These are phyloP conservation scores for Diplazon laetatorius DNA, from an alignment of 2,888 invertebrate genomes.

Conservation along the genomic window DNA sequence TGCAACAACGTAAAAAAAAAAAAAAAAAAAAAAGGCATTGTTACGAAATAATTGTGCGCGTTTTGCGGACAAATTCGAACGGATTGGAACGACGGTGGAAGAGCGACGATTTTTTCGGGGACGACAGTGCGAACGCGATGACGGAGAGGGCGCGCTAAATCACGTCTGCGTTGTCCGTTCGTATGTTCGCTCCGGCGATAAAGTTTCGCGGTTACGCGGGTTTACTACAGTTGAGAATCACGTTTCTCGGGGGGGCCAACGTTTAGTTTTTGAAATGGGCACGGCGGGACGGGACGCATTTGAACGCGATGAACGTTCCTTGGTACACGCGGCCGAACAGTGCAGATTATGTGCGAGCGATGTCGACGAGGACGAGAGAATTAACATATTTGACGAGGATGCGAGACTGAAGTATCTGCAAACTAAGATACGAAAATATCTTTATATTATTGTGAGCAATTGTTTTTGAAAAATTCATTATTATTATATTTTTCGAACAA, in stretches of 20 bases:
- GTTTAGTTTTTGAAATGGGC: conserved; percentile 65
- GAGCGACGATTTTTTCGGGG: too few relatives aligned
- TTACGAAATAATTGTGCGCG: too few relatives aligned
- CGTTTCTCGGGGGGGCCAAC: conserved; percentile 9
- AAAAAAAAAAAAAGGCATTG: too few relatives aligned
- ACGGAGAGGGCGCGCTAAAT: background rate
- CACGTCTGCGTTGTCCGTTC: too few relatives aligned
- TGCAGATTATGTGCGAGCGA: conserved; percentile 87
- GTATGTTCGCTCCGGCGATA: background rate
- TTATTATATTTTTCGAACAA: background rate
- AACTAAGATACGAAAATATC: conserved; percentile 87
- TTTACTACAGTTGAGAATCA: conserved; percentile 14
- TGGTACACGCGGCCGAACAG: conserved; percentile 70
- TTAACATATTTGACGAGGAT: conserved; percentile 83
- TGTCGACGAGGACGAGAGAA: conserved; percentile 85
- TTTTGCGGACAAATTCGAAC: too few relatives aligned
- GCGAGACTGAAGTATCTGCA: conserved; percentile 86
- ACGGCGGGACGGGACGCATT: conserved; percentile 66
- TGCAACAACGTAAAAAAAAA: too few relatives aligned
- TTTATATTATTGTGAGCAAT: conserved; percentile 86
- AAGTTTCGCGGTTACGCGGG: background rate
- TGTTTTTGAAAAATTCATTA: background rate
- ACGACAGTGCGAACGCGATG: too few relatives aligned
- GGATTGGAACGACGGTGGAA: too few relatives aligned
- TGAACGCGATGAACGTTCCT: conserved; percentile 64